phyloP scores from a whole-genome alignment of 2,888 invertebrate genomes.

The Branchellion lobata region DNA sequence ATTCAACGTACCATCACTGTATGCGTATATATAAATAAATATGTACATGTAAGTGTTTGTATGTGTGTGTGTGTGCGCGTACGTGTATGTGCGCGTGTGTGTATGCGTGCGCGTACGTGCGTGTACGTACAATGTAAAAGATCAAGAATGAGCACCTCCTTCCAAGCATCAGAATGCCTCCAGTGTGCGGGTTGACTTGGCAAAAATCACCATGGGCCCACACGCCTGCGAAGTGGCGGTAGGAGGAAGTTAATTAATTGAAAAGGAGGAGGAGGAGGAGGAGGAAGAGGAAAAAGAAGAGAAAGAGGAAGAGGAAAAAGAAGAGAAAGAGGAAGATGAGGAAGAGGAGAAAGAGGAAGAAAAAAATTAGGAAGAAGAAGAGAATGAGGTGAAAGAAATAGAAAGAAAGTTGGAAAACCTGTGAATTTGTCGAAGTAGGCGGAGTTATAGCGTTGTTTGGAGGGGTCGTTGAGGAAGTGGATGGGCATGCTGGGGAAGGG shows the following conservation, averaged over 20 bases:
- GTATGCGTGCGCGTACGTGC: too few relatives aligned
- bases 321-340: background rate
- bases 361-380: too few relatives aligned
- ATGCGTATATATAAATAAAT: too few relatives aligned
- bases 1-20: constrained; percentile 67
- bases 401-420: too few relatives aligned
- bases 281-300: background rate
- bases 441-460: constrained; percentile 63
- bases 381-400: too few relatives aligned
- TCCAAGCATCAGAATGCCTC: constrained; percentile 68
- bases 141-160: too few relatives aligned
- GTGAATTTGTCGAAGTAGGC: constrained; percentile 64
- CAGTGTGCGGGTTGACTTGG: constrained; percentile 63
- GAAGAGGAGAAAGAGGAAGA: too few relatives aligned
- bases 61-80: too few relatives aligned
- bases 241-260: background rate
- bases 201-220: constrained; percentile 68
- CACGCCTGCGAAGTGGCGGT: constrained; percentile 58
- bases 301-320: background rate
- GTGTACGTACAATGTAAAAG: too few relatives aligned
- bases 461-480: constrained; percentile 64
- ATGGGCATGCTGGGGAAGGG: constrained; percentile 68
- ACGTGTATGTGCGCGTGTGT: too few relatives aligned
- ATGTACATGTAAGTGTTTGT: too few relatives aligned
- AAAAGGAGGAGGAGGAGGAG: background rate